A percentile compares a stretch with the other conserved stretches of the same genome.
Conservation (phyloP, 2,888 invertebrate species). For the Lycophotia porphyrea region DNA sequence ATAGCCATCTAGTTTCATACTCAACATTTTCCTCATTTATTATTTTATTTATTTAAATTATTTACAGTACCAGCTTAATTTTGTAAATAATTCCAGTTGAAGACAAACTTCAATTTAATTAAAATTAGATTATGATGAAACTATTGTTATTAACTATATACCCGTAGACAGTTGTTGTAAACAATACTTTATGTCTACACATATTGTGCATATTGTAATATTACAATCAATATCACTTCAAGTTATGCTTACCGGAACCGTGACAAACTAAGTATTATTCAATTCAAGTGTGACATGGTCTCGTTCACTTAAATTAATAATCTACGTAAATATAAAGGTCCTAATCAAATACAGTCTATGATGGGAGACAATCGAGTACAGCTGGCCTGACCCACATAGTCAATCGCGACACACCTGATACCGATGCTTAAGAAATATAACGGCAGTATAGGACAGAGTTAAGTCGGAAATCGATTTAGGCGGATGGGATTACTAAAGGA, state of each 20-base stretch:
- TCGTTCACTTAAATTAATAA: slow-evolving; percentile 36
- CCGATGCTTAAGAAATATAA: slow-evolving; percentile 11
- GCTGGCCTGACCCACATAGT: slow-evolving; percentile 54
- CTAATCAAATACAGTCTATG: slow-evolving; percentile 40
- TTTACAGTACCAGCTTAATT: not conserved
- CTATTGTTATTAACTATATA: slow-evolving; percentile 1
- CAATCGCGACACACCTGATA: slow-evolving; percentile 36
- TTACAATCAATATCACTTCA: slow-evolving; percentile 23
- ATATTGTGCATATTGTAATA: slow-evolving; percentile 18
- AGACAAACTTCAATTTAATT: slow-evolving; percentile 14
- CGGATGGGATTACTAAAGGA: slow-evolving; percentile 5
- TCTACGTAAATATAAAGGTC: slow-evolving; percentile 25
- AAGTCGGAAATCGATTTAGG: slow-evolving; percentile 35
- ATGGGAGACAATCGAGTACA: slow-evolving; percentile 37
- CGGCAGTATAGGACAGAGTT: slow-evolving; percentile 8
- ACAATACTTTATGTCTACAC: slow-evolving; percentile 22
- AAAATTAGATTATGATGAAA: not conserved
- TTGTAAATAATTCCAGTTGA: slow-evolving; percentile 1
- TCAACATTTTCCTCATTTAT: too few species aligned
- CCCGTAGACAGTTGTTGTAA: slow-evolving; percentile 11
- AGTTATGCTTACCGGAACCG: slow-evolving; percentile 8
- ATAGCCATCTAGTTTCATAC: too few species aligned
- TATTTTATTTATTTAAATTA: too few species aligned
- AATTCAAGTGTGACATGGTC: slow-evolving; percentile 22
- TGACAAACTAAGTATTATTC: slow-evolving; percentile 21